Base-by-base conservation (phyloP, 2,888 invertebrate species). In the Calameuta filiformis region DNA sequence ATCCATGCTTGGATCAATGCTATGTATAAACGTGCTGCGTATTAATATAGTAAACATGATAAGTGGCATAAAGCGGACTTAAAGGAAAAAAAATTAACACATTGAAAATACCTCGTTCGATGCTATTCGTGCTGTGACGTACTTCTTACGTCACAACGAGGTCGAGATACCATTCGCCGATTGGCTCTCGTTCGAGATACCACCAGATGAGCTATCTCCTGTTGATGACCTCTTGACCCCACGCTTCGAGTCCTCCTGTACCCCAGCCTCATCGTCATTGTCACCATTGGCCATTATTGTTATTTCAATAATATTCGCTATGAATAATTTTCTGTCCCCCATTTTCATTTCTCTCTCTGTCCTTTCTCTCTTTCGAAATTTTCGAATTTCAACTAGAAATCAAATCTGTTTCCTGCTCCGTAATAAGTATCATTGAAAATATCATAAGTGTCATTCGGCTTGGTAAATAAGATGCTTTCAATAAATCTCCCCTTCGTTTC, bases 161-260 rank as follows among this genome's bases (percentile, higher is more conserved):
- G 87, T 86, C 85, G 85, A 85, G 86, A 86, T 85, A 83, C 81
- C 78, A 79, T 75, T 37, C 81, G 79, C 77, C 79, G 84, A 86
- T 86, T 85, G 87, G 85, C 82, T 85, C 81, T 80, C 77, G 81
- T 80, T 73, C 77, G 81, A 81, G 84, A 87, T 87, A 87, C 80
- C 81, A 75, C 78, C 75, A 83, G 82, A 85, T 85, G 85, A 80
- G 83, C 82, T 87, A 87, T 87, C 85, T 80, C 81, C 77, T 68
- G 73, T 40, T 73, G 84, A 86, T 87, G 88, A 87, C 85, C 84
- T 80, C 76, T 79, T 80, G 83, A 75, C 78, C 78, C 33, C 68
- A 35, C 35, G 78, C 78, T 77, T 79, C 73, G 79, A 82, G 68
- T 77, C 9, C 71, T 34, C 71, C 9, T 34, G 0, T 9, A 12